Evolutionary conservation across 2,797 vertebrate species (phyloP).

Genomic region (Pelodytes ibericus): DNA sequence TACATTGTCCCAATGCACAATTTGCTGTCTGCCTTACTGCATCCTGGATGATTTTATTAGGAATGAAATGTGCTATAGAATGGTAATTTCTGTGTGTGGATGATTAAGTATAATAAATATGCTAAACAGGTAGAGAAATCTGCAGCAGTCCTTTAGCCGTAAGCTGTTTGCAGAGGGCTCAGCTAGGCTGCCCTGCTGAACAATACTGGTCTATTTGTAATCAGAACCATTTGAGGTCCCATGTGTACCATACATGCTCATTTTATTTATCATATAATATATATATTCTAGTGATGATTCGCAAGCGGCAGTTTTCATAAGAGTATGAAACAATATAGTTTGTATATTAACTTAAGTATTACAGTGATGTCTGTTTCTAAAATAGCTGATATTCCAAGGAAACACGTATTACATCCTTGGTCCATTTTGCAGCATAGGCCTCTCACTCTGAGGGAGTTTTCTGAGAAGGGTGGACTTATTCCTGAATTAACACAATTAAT

Average conservation of each 20-base stretch:
- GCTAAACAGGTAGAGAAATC: constrained; percentile 43
- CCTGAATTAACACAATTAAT: neutral
- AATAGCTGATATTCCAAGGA: neutral
- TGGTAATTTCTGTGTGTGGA: constrained; percentile 10
- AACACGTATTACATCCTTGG: neutral
- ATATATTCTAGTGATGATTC: neutral
- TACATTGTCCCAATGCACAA: too few species aligned
- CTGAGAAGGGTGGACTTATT: neutral
- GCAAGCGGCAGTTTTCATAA: neutral
- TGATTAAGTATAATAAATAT: constrained; percentile 48
- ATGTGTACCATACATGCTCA: constrained; percentile 2
- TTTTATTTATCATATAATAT: neutral
- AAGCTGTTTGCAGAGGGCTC: constrained; percentile 24
- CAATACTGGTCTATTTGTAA: constrained; percentile 11
- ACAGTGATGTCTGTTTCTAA: neutral
- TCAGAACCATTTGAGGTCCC: constrained; percentile 17
- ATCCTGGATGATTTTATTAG: too few species aligned
- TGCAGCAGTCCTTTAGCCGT: constrained; percentile 40
- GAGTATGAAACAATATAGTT: neutral
- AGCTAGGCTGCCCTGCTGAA: constrained; percentile 17
- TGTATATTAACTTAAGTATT: neutral
- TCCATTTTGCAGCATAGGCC: constrained; percentile 37
- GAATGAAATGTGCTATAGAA: neutral
- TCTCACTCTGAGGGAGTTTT: neutral
- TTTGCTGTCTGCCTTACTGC: too few species aligned